Base-by-base conservation (phyloP, 1,140 invertebrate genomes). In the Agrilus planipennis region DNA sequence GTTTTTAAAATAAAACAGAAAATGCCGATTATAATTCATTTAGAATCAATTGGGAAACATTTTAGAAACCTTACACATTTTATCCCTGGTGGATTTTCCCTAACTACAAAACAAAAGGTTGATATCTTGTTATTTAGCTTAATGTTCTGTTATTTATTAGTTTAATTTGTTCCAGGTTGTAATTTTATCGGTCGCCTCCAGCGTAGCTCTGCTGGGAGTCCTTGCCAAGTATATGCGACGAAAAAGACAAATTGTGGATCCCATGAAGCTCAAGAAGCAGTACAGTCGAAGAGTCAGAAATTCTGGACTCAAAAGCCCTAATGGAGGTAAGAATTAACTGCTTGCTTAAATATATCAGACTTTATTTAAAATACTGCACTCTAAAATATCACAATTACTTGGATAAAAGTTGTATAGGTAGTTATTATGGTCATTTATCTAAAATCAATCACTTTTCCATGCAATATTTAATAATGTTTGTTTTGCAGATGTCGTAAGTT, bases 261-360 rank as follows among this genome's bases (percentile, higher is more conserved):
- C 57, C 64, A 48, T 46, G 68, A 56, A 50, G 53, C 63, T 61
- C 50, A 70, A 45, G 55, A 67, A 51, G 63, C 70, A 51, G 52
- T 70, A 60, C 47, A 68, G 58, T 44, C 70, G 64, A 57, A 67
- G 60, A 52, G 71, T 57, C 52, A 69, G 66, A 58, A 69, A 72
- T 49, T 68, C 71, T 14, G 63, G 70, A 41, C 69, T 78, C 60
- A 64, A 75, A 41, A 77, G 75, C 62, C 76, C 75, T 2, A 77
- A 76, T 64, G 74, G 70, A 59, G 68, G 69, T 70, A 57, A 44
- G 12, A 5, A 20, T 22, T 34, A 29, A 5, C 3, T 29, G n/a
- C 4, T 7, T 34, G 19, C 14, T 17, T 5, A 16, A 6, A 34
- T 6, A 34, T 17, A 15, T 6, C 15, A 6, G 16, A 19, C 19